Conservation (phyloP, 2,888 invertebrate genomes). For the Agonopterix arenella region DNA sequence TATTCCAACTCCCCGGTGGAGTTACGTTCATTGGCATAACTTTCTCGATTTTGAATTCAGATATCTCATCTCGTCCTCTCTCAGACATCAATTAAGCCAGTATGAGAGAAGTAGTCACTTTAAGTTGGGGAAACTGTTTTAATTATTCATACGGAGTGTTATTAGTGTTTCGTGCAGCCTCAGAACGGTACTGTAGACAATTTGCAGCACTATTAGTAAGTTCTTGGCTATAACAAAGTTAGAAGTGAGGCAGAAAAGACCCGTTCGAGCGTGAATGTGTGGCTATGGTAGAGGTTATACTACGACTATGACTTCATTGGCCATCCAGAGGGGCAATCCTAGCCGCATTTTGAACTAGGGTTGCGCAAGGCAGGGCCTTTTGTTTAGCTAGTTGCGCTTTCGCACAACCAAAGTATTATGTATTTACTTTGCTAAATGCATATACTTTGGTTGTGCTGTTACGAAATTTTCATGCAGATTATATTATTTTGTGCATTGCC, state of each 20-base stretch:
- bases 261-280: too few species aligned
- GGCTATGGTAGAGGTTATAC: too few species aligned
- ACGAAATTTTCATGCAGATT: too few species aligned
- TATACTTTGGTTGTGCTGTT: too few species aligned
- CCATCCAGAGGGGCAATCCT: too few species aligned
- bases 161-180: neutral
- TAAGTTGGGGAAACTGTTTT: constrained; percentile 3
- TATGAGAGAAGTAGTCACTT: constrained; percentile 2
- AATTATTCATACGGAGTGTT: constrained; percentile 8
- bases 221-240: constrained; percentile 3
- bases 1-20: neutral
- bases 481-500: too few species aligned
- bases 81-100: neutral
- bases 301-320: too few species aligned
- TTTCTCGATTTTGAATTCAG: neutral
- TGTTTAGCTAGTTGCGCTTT: too few species aligned
- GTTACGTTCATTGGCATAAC: neutral
- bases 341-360: too few species aligned
- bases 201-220: constrained; percentile 10
- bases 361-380: too few species aligned
- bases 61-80: neutral
- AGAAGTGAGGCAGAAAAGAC: neutral
- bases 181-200: constrained; percentile 6
- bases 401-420: too few species aligned
- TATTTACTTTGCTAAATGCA: too few species aligned